These are phyloP conservation scores for Ramphastos sulfuratus DNA, from an alignment of 2,113 vertebrate species.

Conservation along the genomic window DNA sequence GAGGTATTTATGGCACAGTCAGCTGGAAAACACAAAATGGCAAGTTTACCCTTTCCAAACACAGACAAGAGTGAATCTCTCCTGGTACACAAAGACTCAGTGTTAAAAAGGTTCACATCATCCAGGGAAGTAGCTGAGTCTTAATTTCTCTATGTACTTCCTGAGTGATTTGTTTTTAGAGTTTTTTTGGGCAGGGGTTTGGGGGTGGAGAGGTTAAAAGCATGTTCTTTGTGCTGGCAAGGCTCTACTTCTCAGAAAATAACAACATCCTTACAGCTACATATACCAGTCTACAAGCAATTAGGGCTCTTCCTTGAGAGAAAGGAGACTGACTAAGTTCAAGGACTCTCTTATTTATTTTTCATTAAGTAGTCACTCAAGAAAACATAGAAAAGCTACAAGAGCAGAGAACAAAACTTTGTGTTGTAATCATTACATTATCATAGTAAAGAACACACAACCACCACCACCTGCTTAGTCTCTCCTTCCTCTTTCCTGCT, in stretches of 20 bases:
- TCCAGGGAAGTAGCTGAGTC: background rate
- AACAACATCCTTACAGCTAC: fast-evolving
- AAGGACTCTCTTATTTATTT: background rate
- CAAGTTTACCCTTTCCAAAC: background rate
- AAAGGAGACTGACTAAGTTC: background rate
- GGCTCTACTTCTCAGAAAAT: background rate
- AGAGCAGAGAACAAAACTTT: background rate
- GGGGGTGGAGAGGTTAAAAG: background rate
- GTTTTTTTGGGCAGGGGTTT: background rate
- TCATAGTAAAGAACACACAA: background rate
- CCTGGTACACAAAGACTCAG: background rate
- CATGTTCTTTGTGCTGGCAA: background rate
- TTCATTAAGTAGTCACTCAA: background rate
- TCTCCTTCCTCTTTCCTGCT: background rate
- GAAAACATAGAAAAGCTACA: background rate
- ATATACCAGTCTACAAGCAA: background rate
- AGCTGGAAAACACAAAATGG: background rate
- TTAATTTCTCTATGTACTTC: background rate
- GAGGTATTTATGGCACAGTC: background rate
- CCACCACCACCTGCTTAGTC: background rate
- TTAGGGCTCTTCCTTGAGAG: background rate
- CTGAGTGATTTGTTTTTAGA: background rate
- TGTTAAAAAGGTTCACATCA: background rate
- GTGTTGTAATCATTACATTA: background rate
- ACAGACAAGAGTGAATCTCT: fast-evolving